These are phyloP conservation scores for Regulus satrapa DNA, from an alignment of 2,113 vertebrate species.

Conservation along the genomic window DNA sequence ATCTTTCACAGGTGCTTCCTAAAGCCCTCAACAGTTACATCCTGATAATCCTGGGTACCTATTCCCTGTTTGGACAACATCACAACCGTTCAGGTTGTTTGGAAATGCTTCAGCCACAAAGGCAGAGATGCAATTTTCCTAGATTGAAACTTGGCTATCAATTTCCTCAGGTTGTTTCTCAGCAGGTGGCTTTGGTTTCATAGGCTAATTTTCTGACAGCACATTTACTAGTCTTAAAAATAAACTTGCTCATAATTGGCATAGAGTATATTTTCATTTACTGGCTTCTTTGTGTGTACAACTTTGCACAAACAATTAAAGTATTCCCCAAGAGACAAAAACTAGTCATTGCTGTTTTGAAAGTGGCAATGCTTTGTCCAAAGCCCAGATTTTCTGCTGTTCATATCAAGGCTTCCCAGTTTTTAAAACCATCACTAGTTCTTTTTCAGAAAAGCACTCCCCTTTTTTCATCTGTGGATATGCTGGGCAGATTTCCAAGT, in stretches of 20 bases:
- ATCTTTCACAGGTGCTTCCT: background rate
- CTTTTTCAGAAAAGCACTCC: background rate
- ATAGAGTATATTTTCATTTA: background rate
- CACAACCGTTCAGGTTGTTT: background rate
- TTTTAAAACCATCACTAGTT: background rate
- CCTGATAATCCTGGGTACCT: background rate
- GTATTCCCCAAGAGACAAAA: background rate
- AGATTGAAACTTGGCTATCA: background rate
- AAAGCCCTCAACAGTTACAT: background rate
- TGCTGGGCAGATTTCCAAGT: background rate
- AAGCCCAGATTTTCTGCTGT: background rate
- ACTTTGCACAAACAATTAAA: background rate
- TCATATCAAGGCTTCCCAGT: background rate
- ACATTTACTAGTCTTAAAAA: background rate
- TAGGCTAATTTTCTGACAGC: background rate
- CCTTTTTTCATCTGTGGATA: background rate
- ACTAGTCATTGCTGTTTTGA: background rate
- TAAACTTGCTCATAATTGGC: background rate
- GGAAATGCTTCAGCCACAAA: background rate
- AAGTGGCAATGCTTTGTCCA: background rate
- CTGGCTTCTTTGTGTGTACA: background rate
- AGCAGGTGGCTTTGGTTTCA: background rate
- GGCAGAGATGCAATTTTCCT: background rate
- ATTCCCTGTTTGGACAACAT: background rate
- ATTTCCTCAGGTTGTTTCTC: background rate